phyloP scores from a whole-genome alignment of 2,888 invertebrate species.

The Aphrophora alni region DNA sequence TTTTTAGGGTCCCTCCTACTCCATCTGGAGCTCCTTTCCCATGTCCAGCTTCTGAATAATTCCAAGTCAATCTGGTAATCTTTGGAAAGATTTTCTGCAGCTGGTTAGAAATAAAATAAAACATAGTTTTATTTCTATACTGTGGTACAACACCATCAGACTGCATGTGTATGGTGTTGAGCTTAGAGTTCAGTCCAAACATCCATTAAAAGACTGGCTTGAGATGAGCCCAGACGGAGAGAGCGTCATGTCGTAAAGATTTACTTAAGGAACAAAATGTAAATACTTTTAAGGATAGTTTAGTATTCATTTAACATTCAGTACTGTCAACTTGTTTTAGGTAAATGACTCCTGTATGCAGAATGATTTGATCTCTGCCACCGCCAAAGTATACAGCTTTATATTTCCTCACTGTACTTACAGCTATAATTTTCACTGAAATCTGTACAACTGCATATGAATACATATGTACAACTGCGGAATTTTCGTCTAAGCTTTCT shows the following conservation, averaged over 20 bases:
- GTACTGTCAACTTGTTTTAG: not conserved
- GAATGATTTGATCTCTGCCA: not conserved
- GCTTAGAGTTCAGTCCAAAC: not conserved
- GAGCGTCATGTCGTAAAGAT: not conserved
- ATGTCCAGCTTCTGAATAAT: not conserved
- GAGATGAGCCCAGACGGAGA: not conserved
- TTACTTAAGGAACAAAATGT: slow-evolving; percentile 3
- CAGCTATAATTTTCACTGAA: too few species aligned
- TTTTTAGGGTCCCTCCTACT: not conserved
- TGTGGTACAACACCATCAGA: not conserved
- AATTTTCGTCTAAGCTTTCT: too few species aligned
- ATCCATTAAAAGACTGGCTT: not conserved
- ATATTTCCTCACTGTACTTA: slow-evolving; percentile 7
- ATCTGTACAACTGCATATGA: too few species aligned
- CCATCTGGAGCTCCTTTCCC: too few species aligned
- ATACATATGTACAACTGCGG: too few species aligned
- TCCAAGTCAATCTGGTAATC: not conserved
- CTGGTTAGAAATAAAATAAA: not conserved
- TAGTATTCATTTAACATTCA: not conserved
- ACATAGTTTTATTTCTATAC: slow-evolving; percentile 15
- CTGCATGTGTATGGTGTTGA: not conserved
- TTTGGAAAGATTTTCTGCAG: not conserved
- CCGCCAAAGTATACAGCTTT: slow-evolving; percentile 13
- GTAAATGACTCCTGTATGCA: slow-evolving; percentile 20
- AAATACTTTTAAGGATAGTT: not conserved